Evolutionary conservation across 2,113 vertebrate species (phyloP).

Genomic region (Gambusia affinis): DNA sequence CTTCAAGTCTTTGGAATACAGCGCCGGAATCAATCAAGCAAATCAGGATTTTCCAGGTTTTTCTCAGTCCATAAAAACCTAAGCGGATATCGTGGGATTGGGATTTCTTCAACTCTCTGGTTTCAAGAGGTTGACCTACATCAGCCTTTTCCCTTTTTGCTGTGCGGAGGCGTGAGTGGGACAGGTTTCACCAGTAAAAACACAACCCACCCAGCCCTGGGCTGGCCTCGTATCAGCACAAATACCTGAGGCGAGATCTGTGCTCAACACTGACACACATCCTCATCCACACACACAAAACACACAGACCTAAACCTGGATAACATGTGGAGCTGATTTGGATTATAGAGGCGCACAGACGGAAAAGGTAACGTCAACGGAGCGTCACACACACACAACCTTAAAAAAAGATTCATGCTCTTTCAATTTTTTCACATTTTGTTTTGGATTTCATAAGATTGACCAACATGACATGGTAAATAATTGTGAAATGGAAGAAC

Average conservation of each 20-base stretch:
- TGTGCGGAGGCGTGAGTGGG: constrained; percentile 50
- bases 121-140: constrained; percentile 61
- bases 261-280: constrained; percentile 28
- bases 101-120: constrained; percentile 53
- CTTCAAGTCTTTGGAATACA: constrained; percentile 57
- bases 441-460: background rate
- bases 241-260: constrained; percentile 62
- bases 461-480: background rate
- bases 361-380: constrained; percentile 68
- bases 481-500: too few species aligned
- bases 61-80: constrained; percentile 57
- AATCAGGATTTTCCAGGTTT: constrained; percentile 67
- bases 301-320: constrained; percentile 54
- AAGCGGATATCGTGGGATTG: constrained; percentile 68
- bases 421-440: background rate
- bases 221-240: constrained; percentile 38
- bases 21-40: constrained; percentile 38
- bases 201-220: constrained; percentile 1
- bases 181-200: constrained; percentile 46
- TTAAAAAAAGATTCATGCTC: background rate
- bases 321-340: constrained; percentile 79
- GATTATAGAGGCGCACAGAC: constrained; percentile 75
- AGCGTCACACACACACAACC: constrained; percentile 13
- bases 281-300: constrained; percentile 7
- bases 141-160: constrained; percentile 49